Percentiles rank a stretch among this genome's conserved stretches.
phyloP scores from a whole-genome alignment of 2,113 vertebrate genomes.

The Myiopsitta monachus region DNA sequence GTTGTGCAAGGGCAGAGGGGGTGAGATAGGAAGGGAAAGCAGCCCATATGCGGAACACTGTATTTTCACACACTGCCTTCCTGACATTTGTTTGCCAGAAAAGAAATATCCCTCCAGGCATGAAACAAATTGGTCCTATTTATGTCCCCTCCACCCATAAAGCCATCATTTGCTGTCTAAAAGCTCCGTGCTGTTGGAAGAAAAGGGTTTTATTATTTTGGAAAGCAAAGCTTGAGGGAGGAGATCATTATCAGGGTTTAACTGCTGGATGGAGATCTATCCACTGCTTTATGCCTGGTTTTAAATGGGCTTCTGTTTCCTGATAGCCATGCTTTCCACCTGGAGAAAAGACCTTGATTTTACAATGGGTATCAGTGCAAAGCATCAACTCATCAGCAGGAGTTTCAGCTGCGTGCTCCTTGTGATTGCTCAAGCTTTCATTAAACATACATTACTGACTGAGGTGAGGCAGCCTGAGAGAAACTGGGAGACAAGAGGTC shows the following conservation, averaged over 20 bases:
- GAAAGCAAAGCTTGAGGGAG: neutral
- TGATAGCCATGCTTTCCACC: neutral
- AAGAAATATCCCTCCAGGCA: neutral
- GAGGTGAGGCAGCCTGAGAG: neutral
- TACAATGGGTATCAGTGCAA: neutral
- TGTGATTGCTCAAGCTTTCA: neutral
- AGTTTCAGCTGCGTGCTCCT: neutral
- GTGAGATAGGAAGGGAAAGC: neutral
- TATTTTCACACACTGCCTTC: neutral
- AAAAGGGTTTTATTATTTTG: neutral
- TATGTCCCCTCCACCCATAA: neutral
- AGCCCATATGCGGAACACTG: neutral
- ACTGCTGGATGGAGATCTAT: neutral
- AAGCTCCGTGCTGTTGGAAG: neutral
- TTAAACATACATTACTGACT: too few relatives aligned
- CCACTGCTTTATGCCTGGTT: neutral
- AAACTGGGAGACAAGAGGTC: neutral
- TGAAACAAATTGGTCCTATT: neutral
- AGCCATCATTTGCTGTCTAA: neutral
- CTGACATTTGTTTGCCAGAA: neutral
- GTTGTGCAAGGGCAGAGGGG: neutral
- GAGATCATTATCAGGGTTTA: constrained; percentile 3
- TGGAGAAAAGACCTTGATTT: neutral
- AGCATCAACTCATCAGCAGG: neutral
- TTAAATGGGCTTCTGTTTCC: neutral